Conservation (phyloP, 2,797 vertebrate genomes). For the Anas bahamensis region DNA sequence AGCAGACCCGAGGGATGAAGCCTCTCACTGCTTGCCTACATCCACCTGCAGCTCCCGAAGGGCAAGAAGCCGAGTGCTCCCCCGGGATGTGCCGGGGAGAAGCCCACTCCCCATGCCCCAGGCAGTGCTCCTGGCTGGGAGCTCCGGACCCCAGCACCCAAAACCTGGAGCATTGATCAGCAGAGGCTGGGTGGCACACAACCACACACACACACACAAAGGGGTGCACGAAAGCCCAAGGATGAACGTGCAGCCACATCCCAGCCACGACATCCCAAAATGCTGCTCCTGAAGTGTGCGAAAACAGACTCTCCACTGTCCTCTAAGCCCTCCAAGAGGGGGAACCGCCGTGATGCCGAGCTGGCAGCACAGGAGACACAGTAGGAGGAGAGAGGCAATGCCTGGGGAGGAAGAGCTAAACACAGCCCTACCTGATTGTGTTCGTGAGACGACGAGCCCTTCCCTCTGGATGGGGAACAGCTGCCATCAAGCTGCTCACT, state of each 20-base stretch:
- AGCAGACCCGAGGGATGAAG: rapidly evolving
- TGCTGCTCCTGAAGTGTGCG: no score
- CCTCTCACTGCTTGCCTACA: not conserved
- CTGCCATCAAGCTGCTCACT: constrained; percentile 87
- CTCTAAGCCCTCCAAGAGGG: not conserved
- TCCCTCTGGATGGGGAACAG: constrained; percentile 89
- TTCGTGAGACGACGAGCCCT: constrained; percentile 77
- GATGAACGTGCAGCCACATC: not conserved
- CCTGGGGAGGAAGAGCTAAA: not conserved
- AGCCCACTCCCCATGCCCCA: not conserved
- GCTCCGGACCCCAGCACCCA: not conserved
- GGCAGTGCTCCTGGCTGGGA: not conserved
- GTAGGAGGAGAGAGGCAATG: not conserved
- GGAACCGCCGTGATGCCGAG: no score
- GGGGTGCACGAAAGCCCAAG: not conserved
- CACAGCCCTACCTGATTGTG: constrained; percentile 75
- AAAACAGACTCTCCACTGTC: not conserved
- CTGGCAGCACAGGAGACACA: not conserved
- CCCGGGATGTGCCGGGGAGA: not conserved
- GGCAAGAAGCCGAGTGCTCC: not conserved
- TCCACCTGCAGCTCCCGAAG: not conserved
- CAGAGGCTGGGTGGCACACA: not conserved
- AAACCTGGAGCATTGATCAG: not conserved
- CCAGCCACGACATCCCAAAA: not conserved
- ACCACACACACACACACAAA: not conserved